Percentiles rank a stretch among this genome's conserved stretches.
Conservation (phyloP, 2,797 vertebrate genomes). For the Manis javanica region DNA sequence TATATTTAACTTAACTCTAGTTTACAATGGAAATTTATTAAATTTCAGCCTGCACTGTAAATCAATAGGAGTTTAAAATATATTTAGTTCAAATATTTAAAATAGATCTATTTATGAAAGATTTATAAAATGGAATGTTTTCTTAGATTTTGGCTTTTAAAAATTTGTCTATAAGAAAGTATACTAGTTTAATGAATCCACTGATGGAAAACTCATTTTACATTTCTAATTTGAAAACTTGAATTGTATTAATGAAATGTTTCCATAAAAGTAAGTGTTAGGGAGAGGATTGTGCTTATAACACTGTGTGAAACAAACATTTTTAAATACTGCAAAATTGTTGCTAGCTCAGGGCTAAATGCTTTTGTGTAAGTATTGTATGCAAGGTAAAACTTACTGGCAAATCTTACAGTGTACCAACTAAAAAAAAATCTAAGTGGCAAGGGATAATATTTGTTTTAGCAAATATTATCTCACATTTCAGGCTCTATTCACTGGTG, state of each 20-base stretch:
- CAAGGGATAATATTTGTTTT: neutral
- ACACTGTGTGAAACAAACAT: neutral
- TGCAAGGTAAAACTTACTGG: neutral
- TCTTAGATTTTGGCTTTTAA: neutral
- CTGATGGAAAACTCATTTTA: neutral
- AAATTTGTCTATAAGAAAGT: neutral
- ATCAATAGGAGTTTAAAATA: neutral
- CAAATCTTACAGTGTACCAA: neutral
- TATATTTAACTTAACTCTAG: neutral
- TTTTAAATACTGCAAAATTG: neutral
- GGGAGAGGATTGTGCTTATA: neutral
- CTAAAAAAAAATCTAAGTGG: neutral
- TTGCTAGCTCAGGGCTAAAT: neutral
- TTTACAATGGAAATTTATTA: slow-evolving; percentile 21
- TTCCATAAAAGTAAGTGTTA: neutral
- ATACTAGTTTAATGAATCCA: neutral
- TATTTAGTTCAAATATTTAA: slow-evolving; percentile 7
- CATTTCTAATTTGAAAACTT: neutral
- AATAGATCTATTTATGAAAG: neutral
- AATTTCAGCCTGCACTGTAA: neutral
- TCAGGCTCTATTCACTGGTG: neutral
- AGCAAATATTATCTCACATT: neutral
- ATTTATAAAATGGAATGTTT: neutral
- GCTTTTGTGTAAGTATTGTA: neutral
- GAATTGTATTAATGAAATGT: neutral